Conservation (phyloP, 2,888 invertebrate genomes). For the Lydus trimaculatus region DNA sequence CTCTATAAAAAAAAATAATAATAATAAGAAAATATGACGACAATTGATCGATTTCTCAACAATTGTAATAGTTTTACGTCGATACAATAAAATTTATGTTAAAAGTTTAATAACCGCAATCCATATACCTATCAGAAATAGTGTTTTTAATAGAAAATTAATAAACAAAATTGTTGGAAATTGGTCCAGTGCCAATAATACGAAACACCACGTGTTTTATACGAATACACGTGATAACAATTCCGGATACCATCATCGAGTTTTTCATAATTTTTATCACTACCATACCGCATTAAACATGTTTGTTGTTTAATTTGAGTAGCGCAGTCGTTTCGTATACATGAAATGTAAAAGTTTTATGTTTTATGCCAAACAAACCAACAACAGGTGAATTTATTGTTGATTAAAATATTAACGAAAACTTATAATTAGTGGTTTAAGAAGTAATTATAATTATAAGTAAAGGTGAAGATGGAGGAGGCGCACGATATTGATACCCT, state of each 20-base stretch:
- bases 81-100: neutral
- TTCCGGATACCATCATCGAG: neutral
- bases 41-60: too few species aligned
- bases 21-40: too few species aligned
- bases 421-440: neutral
- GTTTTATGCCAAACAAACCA: too few species aligned
- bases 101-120: neutral
- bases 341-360: constrained; percentile 25
- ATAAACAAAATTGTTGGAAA: neutral
- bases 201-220: neutral
- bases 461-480: constrained; percentile 44
- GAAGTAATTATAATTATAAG: neutral
- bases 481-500: constrained; percentile 49
- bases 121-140: neutral
- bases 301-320: neutral
- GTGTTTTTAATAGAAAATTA: neutral
- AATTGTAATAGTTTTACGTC: neutral
- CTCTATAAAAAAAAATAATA: too few species aligned
- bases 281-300: neutral
- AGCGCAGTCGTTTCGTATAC: constrained; percentile 29
- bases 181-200: too few species aligned
- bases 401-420: neutral
- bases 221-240: neutral
- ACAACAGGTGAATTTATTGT: neutral
- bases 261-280: neutral